A percentile compares a stretch with the other conserved stretches of the same genome.
These are phyloP conservation scores for Aphelenchoides besseyi DNA, from an alignment of 1,140 invertebrate species.

Conservation along the genomic window DNA sequence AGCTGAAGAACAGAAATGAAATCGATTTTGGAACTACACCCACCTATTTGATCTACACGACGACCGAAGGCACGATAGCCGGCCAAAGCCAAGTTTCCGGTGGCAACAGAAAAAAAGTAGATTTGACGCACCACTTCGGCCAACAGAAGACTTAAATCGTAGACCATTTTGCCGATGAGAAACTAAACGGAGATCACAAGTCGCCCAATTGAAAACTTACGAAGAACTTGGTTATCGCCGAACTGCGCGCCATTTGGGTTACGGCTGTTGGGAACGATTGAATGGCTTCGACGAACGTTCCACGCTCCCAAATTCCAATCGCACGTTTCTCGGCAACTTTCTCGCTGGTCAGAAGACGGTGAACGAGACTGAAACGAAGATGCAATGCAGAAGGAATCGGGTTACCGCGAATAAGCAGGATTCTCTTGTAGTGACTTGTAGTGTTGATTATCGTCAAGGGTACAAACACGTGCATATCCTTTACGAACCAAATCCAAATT, in stretches of 20 bases:
- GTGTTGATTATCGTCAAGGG: constrained; percentile 50
- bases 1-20: no score
- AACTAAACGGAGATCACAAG: constrained; percentile 18
- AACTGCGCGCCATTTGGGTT: constrained; percentile 42
- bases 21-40: no score
- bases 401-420: constrained; percentile 56
- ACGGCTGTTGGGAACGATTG: constrained; percentile 49
- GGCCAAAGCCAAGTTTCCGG: constrained; percentile 14
- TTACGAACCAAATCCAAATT: constrained; percentile 57
- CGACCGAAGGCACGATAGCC: constrained; percentile 38
- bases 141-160: constrained; percentile 28
- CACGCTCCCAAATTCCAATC: constrained; percentile 58
- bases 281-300: constrained; percentile 55
- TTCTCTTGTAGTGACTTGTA: constrained; percentile 52
- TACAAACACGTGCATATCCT: constrained; percentile 55
- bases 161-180: constrained; percentile 13
- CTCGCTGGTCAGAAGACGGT: constrained; percentile 53
- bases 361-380: no score
- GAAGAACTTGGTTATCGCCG: constrained; percentile 51
- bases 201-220: constrained; percentile 38
- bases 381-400: no score
- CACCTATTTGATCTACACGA: constrained; percentile 33
- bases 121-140: constrained; percentile 35
- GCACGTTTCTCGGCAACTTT: constrained; percentile 60
- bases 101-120: constrained; percentile 32